Conservation (phyloP, 92 coral and sea anemone genomes). For the Galaxea fascicularis region DNA sequence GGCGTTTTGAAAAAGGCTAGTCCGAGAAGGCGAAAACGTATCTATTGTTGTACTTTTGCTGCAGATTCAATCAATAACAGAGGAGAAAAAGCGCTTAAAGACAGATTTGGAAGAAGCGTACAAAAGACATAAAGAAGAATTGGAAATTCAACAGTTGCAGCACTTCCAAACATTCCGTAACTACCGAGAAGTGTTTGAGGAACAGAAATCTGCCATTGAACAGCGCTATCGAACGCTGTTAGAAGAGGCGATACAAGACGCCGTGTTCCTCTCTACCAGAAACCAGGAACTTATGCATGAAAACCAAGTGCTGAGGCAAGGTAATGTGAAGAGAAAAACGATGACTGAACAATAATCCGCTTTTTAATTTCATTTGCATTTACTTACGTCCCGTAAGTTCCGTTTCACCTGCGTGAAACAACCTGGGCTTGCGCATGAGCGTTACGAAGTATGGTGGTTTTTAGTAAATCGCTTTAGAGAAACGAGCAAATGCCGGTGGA, state of each 20-base stretch:
- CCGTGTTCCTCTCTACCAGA: conserved; percentile 93
- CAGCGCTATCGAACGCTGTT: conserved; percentile 95
- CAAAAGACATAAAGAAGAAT: conserved; percentile 95
- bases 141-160: conserved; percentile 95
- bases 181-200: conserved; percentile 98
- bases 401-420: too few species aligned
- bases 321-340: conserved; percentile 36
- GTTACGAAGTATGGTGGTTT: too few species aligned
- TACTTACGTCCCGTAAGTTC: too few species aligned
- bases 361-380: too few species aligned
- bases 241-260: conserved; percentile 98
- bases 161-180: conserved; percentile 99
- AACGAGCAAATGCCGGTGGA: too few species aligned
- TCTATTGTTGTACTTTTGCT: neutral
- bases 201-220: conserved; percentile 95
- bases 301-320: conserved; percentile 90
- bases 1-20: too few species aligned
- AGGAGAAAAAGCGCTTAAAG: conserved; percentile 92
- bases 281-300: conserved; percentile 98
- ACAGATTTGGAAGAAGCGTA: conserved; percentile 90
- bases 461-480: too few species aligned
- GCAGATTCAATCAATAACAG: conserved; percentile 83
- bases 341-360: neutral
- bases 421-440: too few species aligned
- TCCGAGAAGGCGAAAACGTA: too few species aligned